Evolutionary conservation across 2,113 vertebrate species (phyloP).

Genomic region (Callipepla californica): DNA sequence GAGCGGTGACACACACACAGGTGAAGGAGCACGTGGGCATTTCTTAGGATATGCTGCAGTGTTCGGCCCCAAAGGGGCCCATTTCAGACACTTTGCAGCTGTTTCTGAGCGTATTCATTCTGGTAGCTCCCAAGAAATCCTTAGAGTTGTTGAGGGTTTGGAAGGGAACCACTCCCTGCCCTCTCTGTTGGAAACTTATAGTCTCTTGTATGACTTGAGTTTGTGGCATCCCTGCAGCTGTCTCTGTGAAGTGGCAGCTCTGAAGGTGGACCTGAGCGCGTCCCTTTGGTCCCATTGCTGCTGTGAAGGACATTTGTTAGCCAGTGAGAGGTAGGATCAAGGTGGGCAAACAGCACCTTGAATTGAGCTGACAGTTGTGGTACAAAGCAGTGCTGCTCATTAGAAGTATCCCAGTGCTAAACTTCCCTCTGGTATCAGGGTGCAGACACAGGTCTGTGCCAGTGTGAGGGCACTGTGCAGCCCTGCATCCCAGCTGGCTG

Average conservation of each 20-base stretch:
- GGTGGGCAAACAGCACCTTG: constrained; percentile 40
- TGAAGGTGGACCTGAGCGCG: background rate
- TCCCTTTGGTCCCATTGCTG: background rate
- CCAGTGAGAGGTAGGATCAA: constrained; percentile 8
- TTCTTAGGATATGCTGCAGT: background rate
- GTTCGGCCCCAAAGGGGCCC: background rate
- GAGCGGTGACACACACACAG: background rate
- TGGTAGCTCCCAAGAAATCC: background rate
- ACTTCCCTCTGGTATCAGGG: background rate
- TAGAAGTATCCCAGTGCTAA: background rate
- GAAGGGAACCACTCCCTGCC: background rate
- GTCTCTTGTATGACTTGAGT: background rate
- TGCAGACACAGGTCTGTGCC: rapidly evolving
- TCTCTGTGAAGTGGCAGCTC: background rate
- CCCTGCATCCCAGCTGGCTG: background rate
- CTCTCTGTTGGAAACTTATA: background rate
- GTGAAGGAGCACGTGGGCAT: background rate
- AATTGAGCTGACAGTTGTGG: constrained; percentile 1
- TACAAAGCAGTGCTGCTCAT: background rate
- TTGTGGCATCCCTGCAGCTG: background rate
- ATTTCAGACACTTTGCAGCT: background rate
- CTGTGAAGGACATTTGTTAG: background rate
- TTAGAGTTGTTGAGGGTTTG: background rate
- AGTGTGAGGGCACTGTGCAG: background rate
- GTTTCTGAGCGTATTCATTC: background rate